Base-by-base conservation (phyloP, 2,113 vertebrate genomes). In the Mormyrus iriodes region DNA sequence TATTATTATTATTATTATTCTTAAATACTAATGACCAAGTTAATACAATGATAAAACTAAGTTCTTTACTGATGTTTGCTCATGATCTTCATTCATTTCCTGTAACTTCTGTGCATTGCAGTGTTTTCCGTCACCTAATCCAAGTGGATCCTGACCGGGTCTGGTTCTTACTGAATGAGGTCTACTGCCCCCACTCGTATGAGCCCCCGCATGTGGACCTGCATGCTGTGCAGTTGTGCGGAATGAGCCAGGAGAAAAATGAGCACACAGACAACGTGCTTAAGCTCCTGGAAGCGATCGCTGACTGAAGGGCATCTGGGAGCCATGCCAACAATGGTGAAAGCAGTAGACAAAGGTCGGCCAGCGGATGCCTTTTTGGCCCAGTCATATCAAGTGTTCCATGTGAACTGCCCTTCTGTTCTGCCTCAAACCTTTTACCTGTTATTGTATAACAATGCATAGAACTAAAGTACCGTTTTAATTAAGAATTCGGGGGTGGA, bases 91-190 rank as follows among this genome's bases (percentile, higher is more conserved):
- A 84, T 48, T 84, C 2, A 24, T 86, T 49, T 86, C 10, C 49
- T 52, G 15, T 27, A 12, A 15, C n/a, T 0, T 12, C 13, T 19
- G 84, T 44, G 93, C 89, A 86, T 91, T 89, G 10, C 85, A 99
- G 98, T 0, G 96, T 98, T 88, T 99, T 99, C 94, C 95, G 92
- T 39, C 95, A 96, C 87, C 46, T 99, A 90, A 96, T 97, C 94
- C 95, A 93, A 8, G 73, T 97, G 86, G 98, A 99, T 89, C 96
- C 97, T 0, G 98, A 99, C 90, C 85, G 93, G 27, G 93, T 95
- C 84, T 99, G 98, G 98, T 95, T 98, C 3, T 92, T 96, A 2
- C 96, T 99, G 89, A 96, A 91, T 0, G 95, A 97, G 90, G 90
- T 96, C 21, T 95, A 95, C 91, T 97, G 97, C 91, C 97, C 97